Evolutionary conservation across 2,113 vertebrate genomes (phyloP).

Genomic region (Caranx melampygus): DNA sequence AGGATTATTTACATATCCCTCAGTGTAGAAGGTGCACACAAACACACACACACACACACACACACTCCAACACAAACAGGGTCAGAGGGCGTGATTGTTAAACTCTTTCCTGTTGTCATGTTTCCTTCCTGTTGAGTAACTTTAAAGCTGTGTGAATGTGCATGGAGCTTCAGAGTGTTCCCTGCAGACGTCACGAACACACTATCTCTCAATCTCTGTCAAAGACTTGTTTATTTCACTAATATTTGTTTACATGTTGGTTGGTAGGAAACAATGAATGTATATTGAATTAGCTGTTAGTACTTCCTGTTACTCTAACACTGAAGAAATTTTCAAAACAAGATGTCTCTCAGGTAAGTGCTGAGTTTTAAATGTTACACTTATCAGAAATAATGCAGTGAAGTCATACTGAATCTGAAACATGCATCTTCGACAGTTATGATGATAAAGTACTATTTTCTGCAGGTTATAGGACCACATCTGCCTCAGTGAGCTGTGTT

Average conservation of each 20-base stretch:
- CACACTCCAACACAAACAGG: constrained; percentile 27
- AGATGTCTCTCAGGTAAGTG: background rate
- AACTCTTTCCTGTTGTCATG: constrained; percentile 74
- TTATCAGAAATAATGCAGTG: background rate
- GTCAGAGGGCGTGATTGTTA: constrained; percentile 64
- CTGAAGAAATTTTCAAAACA: background rate
- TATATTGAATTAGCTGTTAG: too few relatives aligned
- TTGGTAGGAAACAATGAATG: background rate
- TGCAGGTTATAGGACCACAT: too few relatives aligned
- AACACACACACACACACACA: constrained; percentile 27
- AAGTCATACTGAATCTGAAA: background rate
- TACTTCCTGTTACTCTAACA: background rate
- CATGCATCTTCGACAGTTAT: background rate
- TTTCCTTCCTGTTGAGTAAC: constrained; percentile 79
- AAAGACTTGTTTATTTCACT: background rate
- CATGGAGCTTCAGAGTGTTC: constrained; percentile 6
- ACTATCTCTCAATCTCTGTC: background rate
- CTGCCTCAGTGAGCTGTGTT: too few relatives aligned
- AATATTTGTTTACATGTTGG: background rate
- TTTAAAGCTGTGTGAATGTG: constrained; percentile 39
- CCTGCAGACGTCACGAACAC: background rate
- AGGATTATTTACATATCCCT: constrained; percentile 43
- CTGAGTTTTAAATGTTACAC: too few relatives aligned
- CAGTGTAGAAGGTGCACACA: constrained; percentile 12
- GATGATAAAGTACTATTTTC: background rate